Evolutionary conservation across 1,140 invertebrate species (phyloP).

Genomic region (Alviniconcha marisindica): DNA sequence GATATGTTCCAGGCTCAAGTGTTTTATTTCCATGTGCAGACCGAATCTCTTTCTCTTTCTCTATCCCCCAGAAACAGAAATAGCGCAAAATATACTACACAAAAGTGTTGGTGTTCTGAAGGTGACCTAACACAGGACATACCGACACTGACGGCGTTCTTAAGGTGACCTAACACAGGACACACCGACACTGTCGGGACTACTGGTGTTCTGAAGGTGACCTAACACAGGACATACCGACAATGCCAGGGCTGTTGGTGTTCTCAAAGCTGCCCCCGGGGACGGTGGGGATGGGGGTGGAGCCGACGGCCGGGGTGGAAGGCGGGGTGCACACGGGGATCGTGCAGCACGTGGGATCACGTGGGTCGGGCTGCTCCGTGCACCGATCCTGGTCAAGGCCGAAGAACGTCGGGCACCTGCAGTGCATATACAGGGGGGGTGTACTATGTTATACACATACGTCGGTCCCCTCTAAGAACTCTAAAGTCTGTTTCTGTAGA

Average conservation of each 20-base stretch:
- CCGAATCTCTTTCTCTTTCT: too few relatives aligned
- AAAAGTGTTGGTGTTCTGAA: too few relatives aligned
- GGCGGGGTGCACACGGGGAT: conserved; percentile 44
- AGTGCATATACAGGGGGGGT: not conserved
- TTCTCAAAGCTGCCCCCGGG: conserved; percentile 22
- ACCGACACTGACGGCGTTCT: too few relatives aligned
- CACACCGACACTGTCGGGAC: not conserved
- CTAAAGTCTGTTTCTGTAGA: too few relatives aligned
- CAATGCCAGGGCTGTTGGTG: not conserved
- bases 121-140: not conserved
- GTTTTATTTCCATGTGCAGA: too few relatives aligned
- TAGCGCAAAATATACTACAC: too few relatives aligned
- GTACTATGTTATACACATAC: not conserved
- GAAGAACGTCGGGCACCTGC: conserved; percentile 51
- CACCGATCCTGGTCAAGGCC: conserved; percentile 41
- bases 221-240: not conserved
- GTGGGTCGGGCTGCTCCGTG: conserved; percentile 48
- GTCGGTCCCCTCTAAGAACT: too few relatives aligned
- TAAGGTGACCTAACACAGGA: too few relatives aligned
- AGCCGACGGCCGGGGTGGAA: conserved; percentile 34
- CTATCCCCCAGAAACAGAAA: too few relatives aligned
- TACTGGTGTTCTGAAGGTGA: too few relatives aligned
- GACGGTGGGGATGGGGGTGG: conserved; percentile 15
- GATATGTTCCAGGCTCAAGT: too few relatives aligned
- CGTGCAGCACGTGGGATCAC: conserved; percentile 52